These are phyloP conservation scores for Branchinecta sandiegonensis DNA, from an alignment of 2,888 invertebrate genomes.

Conservation along the genomic window DNA sequence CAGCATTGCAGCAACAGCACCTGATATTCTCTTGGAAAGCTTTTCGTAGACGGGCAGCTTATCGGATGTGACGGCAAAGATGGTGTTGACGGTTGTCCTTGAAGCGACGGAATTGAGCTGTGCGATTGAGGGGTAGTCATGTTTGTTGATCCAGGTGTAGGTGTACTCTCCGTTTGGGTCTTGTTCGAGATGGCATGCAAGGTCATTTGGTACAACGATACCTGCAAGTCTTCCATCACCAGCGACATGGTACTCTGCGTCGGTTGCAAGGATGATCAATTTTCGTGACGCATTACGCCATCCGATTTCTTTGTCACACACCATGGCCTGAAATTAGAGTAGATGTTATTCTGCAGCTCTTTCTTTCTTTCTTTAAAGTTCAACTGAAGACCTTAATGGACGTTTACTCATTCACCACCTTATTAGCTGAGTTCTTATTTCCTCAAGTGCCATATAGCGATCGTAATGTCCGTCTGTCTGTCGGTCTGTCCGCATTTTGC, in stretches of 20 bases:
- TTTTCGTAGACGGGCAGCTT: conserved; percentile 15
- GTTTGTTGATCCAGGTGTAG: conserved; percentile 16
- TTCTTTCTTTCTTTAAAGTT: too few relatives aligned
- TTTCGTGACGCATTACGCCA: conserved; percentile 41
- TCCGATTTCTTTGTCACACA: conserved; percentile 34
- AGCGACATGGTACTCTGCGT: conserved; percentile 43
- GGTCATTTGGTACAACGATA: conserved; percentile 22
- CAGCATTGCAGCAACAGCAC: conserved; percentile 21
- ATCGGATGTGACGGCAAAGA: conserved; percentile 20
- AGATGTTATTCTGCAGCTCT: too few relatives aligned
- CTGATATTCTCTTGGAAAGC: conserved; percentile 9
- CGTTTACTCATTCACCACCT: too few relatives aligned
- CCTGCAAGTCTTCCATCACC: conserved; percentile 39
- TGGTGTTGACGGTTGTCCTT: conserved; percentile 19
- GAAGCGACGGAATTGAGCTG: conserved; percentile 20
- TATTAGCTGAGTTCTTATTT: too few relatives aligned
- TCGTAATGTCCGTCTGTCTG: too few relatives aligned
- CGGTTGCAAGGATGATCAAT: conserved; percentile 42
- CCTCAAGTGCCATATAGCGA: too few relatives aligned
- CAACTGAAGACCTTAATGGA: too few relatives aligned
- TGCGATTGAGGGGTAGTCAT: conserved; percentile 22
- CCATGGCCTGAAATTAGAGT: conserved; percentile 21
- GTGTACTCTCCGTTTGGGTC: conserved; percentile 15
- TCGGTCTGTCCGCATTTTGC: too few relatives aligned
- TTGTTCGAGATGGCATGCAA: conserved; percentile 19